A percentile compares a stretch with the other conserved stretches of the same genome.
phyloP scores from a whole-genome alignment of 1,140 invertebrate species.

The Temnothorax curvispinosus region DNA sequence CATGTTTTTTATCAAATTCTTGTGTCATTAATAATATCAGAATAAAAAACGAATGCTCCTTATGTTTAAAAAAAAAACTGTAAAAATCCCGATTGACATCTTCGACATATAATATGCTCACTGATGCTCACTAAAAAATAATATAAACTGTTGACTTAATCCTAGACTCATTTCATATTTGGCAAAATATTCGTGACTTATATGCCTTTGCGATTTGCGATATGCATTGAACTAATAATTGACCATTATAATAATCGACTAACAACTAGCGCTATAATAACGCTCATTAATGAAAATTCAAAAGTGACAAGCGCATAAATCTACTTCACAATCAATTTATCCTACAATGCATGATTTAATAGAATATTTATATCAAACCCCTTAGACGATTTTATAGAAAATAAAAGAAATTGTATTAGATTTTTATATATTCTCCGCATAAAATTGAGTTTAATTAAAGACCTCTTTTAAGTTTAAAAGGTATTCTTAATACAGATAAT shows the following conservation, averaged over 20 bases:
- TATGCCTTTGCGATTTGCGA: neutral
- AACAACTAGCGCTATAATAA: neutral
- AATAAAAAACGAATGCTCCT: neutral
- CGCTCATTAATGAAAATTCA: neutral
- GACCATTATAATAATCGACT: neutral
- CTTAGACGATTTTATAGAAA: neutral
- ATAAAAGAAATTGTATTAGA: neutral
- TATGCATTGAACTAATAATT: neutral
- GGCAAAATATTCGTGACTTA: neutral
- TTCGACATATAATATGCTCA: neutral
- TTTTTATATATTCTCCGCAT: neutral
- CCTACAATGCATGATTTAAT: neutral
- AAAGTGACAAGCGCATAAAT: neutral
- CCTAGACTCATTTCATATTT: neutral
- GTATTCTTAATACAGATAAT: neutral
- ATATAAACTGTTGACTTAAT: neutral
- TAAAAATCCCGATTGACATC: neutral
- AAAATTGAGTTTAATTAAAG: neutral
- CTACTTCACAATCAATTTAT: neutral
- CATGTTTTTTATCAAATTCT: conserved; percentile 30
- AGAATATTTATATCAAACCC: neutral
- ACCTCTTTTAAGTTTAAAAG: neutral
- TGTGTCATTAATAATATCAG: conserved; percentile 4
- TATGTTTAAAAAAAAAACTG: neutral
- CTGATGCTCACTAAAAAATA: neutral